These are phyloP conservation scores for Malaclemys terrapin DNA, from an alignment of 2,113 vertebrate species.

Conservation along the genomic window DNA sequence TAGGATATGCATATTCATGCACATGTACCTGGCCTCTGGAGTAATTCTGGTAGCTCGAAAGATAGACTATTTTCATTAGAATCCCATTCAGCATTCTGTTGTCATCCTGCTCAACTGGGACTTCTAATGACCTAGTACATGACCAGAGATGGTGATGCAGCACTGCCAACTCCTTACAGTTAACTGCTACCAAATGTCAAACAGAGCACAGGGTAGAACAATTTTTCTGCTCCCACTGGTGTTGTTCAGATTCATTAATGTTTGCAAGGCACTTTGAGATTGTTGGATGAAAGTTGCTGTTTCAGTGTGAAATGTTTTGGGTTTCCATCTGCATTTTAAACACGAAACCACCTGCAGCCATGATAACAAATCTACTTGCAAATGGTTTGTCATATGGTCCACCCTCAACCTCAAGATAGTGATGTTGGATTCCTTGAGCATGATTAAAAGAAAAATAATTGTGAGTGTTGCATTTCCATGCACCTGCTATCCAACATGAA, in stretches of 20 bases:
- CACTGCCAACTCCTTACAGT: background rate
- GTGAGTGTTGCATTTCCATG: background rate
- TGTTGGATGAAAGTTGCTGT: background rate
- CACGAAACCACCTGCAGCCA: background rate
- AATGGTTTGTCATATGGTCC: background rate
- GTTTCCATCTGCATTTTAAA: background rate
- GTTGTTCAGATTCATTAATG: background rate
- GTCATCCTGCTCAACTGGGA: background rate
- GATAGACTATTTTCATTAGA: background rate
- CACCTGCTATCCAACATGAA: background rate
- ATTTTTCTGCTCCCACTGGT: background rate
- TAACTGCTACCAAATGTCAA: background rate
- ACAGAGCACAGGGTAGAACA: background rate
- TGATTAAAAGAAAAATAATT: background rate
- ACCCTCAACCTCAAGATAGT: background rate
- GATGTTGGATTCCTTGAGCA: background rate
- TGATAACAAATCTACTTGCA: background rate
- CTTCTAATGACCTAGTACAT: background rate
- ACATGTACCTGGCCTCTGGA: background rate
- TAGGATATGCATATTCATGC: background rate
- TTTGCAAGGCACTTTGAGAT: background rate
- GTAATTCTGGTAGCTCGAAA: background rate
- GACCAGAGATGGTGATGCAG: background rate
- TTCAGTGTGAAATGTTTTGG: background rate
- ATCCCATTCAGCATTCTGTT: background rate